Conservation (phyloP, 2,113 vertebrate genomes). For the Urocolius indicus region DNA sequence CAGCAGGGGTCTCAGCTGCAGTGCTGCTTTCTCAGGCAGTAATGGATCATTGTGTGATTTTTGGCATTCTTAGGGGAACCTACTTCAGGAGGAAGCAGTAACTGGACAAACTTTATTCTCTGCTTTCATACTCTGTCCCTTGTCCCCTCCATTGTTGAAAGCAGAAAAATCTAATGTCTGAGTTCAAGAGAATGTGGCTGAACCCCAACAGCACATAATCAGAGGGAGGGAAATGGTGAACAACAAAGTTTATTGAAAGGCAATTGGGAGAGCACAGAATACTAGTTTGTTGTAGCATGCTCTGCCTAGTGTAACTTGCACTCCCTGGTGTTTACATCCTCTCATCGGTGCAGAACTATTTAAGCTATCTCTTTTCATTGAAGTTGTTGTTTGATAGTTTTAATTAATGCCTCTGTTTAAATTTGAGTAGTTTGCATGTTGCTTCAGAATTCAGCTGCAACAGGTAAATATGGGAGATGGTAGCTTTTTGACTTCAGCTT, state of each 20-base stretch:
- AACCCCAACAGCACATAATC: neutral
- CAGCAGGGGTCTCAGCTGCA: fast-evolving
- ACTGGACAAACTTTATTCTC: neutral
- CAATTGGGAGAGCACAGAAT: neutral
- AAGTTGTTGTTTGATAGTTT: neutral
- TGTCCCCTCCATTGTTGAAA: neutral
- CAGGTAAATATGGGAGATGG: neutral
- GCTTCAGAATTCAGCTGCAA: neutral
- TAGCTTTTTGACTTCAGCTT: neutral
- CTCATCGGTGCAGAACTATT: neutral
- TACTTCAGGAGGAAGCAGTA: neutral
- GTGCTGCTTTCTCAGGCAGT: neutral
- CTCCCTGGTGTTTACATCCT: neutral
- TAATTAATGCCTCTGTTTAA: neutral
- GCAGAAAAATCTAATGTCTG: neutral
- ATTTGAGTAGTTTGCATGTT: neutral
- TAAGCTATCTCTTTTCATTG: neutral
- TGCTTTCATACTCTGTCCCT: neutral
- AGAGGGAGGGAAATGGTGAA: neutral
- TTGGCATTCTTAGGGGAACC: neutral
- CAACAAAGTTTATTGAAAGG: neutral
- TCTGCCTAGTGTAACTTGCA: neutral
- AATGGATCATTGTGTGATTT: neutral
- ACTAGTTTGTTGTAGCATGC: neutral
- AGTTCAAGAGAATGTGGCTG: neutral